phyloP scores from a whole-genome alignment of 2,888 invertebrate genomes.

The Aphodius sticticus region DNA sequence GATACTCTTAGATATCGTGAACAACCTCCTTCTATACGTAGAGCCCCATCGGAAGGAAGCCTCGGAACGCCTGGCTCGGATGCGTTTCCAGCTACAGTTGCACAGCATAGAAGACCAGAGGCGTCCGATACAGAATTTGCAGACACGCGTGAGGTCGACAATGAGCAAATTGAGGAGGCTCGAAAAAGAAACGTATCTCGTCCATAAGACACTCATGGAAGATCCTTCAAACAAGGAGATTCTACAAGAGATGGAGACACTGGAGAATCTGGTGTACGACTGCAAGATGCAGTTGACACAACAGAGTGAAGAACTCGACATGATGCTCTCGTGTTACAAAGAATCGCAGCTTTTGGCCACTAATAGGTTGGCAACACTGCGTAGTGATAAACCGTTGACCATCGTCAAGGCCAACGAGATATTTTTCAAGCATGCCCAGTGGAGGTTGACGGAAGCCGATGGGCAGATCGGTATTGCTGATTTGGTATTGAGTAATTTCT shows the following conservation, averaged over 20 bases:
- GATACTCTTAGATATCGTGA: slow-evolving; percentile 97
- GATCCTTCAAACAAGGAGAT: slow-evolving; percentile 68
- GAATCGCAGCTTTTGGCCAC: slow-evolving; percentile 73
- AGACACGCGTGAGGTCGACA: slow-evolving; percentile 80
- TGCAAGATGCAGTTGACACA: slow-evolving; percentile 89
- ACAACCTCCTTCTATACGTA: slow-evolving; percentile 94
- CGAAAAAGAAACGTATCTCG: slow-evolving; percentile 89
- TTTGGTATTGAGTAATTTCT: slow-evolving; percentile 92
- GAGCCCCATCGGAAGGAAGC: slow-evolving; percentile 95
- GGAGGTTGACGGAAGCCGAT: slow-evolving; percentile 97
- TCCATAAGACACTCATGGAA: slow-evolving; percentile 81
- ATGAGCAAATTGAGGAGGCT: slow-evolving; percentile 84
- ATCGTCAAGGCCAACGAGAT: slow-evolving; percentile 91
- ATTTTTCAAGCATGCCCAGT: slow-evolving; percentile 97
- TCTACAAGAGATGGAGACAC: slow-evolving; percentile 72
- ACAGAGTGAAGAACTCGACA: slow-evolving; percentile 92
- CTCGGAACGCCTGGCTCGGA: slow-evolving; percentile 85
- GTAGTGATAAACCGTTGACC: slow-evolving; percentile 75
- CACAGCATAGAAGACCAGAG: slow-evolving; percentile 91
- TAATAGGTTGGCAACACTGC: slow-evolving; percentile 68
- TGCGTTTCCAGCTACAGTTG: slow-evolving; percentile 94
- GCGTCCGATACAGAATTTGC: slow-evolving; percentile 89
- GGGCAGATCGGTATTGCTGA: slow-evolving; percentile 98
- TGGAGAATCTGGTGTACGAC: slow-evolving; percentile 81
- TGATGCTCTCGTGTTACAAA: slow-evolving; percentile 93